Conservation (phyloP, 2,888 invertebrate genomes). For the Diaperis boleti region DNA sequence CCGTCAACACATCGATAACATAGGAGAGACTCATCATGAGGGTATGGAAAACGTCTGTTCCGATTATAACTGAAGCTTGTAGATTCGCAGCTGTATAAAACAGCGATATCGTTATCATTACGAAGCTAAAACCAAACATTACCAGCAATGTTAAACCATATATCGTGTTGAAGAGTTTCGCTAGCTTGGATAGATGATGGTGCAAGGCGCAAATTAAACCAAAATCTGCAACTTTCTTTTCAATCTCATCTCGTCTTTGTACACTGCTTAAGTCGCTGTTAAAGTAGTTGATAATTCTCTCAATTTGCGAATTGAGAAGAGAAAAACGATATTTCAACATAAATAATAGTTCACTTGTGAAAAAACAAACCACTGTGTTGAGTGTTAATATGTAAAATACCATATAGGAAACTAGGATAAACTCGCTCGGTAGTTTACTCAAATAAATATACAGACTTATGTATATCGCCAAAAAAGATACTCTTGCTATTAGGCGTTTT, state of each 20-base stretch:
- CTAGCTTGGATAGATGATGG: constrained; percentile 49
- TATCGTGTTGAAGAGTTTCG: constrained; percentile 48
- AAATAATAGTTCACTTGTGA: not conserved
- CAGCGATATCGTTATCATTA: constrained; percentile 46
- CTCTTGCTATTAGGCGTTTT: not conserved
- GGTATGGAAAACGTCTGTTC: not conserved
- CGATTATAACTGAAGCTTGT: not conserved
- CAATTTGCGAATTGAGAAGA: not conserved
- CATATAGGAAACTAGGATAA: not conserved
- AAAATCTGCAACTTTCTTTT: not conserved
- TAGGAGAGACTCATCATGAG: not conserved
- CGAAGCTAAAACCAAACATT: constrained; percentile 42
- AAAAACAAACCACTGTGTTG: not conserved
- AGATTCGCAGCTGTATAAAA: constrained; percentile 41
- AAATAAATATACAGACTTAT: too few species aligned
- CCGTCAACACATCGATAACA: constrained; percentile 33
- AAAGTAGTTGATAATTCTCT: not conserved
- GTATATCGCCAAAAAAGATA: too few species aligned
- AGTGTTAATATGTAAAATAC: not conserved
- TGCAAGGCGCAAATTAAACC: constrained; percentile 47
- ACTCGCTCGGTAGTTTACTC: too few species aligned
- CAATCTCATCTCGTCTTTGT: not conserved
- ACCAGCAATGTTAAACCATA: constrained; percentile 50
- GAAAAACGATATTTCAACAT: not conserved
- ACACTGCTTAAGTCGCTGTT: not conserved